Evolutionary conservation across 2,888 invertebrate genomes (phyloP).

Genomic region (Scelioninae gen. 1): DNA sequence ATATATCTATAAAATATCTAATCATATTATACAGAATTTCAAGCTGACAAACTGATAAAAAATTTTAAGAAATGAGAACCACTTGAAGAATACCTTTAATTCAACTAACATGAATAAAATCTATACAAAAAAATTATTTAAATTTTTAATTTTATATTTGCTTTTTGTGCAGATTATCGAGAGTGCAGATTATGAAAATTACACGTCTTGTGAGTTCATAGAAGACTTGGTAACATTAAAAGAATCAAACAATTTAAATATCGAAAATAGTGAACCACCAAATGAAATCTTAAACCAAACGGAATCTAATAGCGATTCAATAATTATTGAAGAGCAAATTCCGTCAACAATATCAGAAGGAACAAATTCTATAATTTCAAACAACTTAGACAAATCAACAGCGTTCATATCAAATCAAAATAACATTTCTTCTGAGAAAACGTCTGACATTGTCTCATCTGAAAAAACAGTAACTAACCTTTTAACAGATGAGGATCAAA

Average conservation of each 20-base stretch:
- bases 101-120: no score
- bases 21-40: no score
- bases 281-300: neutral
- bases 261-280: neutral
- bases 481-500: conserved; percentile 8
- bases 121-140: no score
- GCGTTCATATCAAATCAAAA: conserved; percentile 10
- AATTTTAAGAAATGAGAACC: no score
- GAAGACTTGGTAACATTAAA: conserved; percentile 11
- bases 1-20: no score
- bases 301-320: conserved; percentile 1
- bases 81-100: no score
- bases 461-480: neutral
- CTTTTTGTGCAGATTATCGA: conserved; percentile 13
- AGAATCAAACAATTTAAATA: neutral
- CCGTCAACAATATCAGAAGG: neutral
- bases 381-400: neutral
- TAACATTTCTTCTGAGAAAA: neutral
- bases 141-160: no score
- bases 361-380: neutral
- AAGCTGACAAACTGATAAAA: no score
- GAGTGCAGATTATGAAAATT: conserved; percentile 23
- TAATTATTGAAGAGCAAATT: conserved; percentile 25
- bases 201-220: conserved; percentile 10
- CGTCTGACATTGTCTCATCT: neutral